Base-by-base conservation (phyloP, 2,888 invertebrate genomes). In the Papilio protenor region DNA sequence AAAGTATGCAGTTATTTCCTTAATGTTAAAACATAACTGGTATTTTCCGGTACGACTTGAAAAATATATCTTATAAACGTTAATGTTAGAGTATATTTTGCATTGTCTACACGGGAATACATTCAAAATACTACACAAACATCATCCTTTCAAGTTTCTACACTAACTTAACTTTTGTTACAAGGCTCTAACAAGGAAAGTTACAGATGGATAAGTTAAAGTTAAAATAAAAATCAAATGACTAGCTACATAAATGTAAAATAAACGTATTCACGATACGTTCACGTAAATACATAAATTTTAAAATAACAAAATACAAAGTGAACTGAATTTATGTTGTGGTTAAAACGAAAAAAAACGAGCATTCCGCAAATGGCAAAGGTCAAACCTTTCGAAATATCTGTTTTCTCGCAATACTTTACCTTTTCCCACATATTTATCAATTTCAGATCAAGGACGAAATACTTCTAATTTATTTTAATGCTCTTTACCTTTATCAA, bases 341-440 rank as follows among this genome's bases (percentile, higher is more conserved):
- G 66, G 66, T 69, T 69, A 40, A 66, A 40, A 40, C n/a, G 45
- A 45, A 69, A 69, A 61, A 45, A 69, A 27, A n/a, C 45, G 45
- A 69, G 21, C 66, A 45, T 45, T 45, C 21, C 12, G 45, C 45
- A 69, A 69, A 69, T 21, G 66, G 66, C 21, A 40, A 33, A 64
- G 33, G 64, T 64, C 18, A 64, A 66, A 40, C 66, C 21, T 21
- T 69, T 21, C n/a, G 45, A 45, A 69, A 45, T 69, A 69, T 66
- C 33, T 40, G 40, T 40, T 66, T 21, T 23, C 66, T 21, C 4
- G 66, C 45, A 40, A 69, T 69, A 40, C 12, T 45, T 69, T 69
- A 45, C 66, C 66, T 45, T 69, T 69, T 12, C n/a, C 66, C 66
- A 45, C 45, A 69, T 69, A 69, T 69, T 45, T 69, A 69, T 69